These are phyloP conservation scores for Rhopalosiphum nymphaeae DNA, from an alignment of 2,888 invertebrate genomes.

Conservation along the genomic window DNA sequence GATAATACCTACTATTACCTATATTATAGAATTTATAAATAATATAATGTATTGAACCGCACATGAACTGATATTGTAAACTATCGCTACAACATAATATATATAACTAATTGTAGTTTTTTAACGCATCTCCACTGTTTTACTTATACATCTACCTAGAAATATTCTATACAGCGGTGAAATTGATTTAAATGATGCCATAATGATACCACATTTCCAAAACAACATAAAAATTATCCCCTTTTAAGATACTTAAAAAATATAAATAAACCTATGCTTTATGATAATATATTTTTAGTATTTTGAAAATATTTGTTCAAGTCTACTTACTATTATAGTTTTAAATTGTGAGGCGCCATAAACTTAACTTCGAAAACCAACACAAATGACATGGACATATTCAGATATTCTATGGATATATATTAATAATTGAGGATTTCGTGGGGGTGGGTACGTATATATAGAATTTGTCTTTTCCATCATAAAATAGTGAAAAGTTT, in stretches of 20 bases:
- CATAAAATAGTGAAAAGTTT: background rate
- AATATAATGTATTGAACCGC: background rate
- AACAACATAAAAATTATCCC: background rate
- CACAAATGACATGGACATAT: background rate
- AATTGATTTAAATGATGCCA: background rate
- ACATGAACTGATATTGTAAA: background rate
- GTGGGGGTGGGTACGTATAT: background rate
- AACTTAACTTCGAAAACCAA: background rate
- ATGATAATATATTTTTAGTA: background rate
- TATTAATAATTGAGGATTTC: background rate
- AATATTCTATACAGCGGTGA: background rate
- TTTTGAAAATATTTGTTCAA: background rate
- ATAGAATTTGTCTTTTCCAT: background rate
- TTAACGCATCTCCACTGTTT: background rate
- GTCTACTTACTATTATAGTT: background rate
- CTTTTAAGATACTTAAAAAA: background rate
- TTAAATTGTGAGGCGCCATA: background rate
- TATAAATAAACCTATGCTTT: background rate
- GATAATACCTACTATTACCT: background rate
- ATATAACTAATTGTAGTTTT: background rate
- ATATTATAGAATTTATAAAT: background rate
- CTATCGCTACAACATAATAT: background rate
- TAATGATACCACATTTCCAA: background rate
- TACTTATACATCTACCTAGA: background rate
- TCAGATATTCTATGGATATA: background rate